phyloP scores from a whole-genome alignment of 2,113 vertebrate species.

The Aegithalos caudatus region DNA sequence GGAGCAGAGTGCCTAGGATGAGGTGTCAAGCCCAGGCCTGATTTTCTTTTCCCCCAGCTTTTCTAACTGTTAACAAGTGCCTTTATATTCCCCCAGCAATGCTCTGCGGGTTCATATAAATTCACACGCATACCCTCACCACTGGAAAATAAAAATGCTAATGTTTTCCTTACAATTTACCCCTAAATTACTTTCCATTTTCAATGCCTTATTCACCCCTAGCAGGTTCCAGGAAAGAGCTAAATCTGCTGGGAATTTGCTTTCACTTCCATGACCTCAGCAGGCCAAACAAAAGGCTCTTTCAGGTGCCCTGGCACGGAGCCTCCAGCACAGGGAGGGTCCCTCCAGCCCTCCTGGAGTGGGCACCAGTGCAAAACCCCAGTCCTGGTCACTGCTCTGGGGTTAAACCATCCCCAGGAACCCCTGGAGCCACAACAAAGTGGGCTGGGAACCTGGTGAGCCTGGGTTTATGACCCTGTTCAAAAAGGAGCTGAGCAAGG shows the following conservation, averaged over 20 bases:
- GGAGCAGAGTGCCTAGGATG: background rate
- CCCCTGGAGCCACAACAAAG: background rate
- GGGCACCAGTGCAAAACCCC: background rate
- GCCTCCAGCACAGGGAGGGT: background rate
- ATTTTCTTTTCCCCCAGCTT: background rate
- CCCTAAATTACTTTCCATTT: conserved; percentile 41
- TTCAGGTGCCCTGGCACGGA: conserved; percentile 44
- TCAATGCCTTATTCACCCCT: conserved; percentile 43
- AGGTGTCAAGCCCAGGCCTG: background rate
- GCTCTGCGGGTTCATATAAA: background rate
- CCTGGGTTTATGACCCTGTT: background rate
- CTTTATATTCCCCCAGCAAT: background rate
- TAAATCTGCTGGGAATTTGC: conserved; percentile 52
- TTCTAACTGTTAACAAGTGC: background rate
- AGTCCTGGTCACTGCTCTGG: background rate
- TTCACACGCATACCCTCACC: background rate
- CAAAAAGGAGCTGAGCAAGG: background rate
- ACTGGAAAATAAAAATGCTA: background rate
- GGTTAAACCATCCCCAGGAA: background rate
- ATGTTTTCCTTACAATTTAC: conserved; percentile 27
- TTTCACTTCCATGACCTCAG: conserved; percentile 61
- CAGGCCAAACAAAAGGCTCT: conserved; percentile 57
- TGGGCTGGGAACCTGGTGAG: background rate
- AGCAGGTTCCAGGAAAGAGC: conserved; percentile 62
- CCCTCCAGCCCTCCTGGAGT: background rate